Conservation (phyloP, 2,888 invertebrate species). For the Tupiocoris notatus region DNA sequence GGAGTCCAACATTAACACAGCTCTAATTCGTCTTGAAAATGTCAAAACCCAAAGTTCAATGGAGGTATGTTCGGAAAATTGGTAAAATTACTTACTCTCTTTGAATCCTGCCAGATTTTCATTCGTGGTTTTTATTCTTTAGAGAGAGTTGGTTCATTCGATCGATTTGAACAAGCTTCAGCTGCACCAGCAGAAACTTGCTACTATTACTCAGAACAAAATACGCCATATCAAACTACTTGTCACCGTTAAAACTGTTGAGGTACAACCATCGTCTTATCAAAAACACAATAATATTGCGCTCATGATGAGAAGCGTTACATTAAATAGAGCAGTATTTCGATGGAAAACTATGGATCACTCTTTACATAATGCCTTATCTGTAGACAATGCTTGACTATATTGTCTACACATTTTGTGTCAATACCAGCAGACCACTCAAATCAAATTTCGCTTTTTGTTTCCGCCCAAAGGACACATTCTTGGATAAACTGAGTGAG, state of each 20-base stretch:
- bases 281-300: too few species aligned
- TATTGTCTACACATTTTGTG: too few species aligned
- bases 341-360: too few species aligned
- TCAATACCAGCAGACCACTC: too few species aligned
- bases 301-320: too few species aligned
- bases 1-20: constrained; percentile 2
- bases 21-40: constrained; percentile 13
- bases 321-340: too few species aligned
- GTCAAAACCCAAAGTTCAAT: constrained; percentile 2
- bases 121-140: neutral
- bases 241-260: neutral
- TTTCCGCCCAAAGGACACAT: too few species aligned
- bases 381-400: too few species aligned
- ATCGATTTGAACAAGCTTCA: constrained; percentile 8
- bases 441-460: too few species aligned
- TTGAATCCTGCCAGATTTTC: neutral
- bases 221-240: constrained; percentile 6
- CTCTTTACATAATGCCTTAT: too few species aligned
- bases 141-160: constrained; percentile 7
- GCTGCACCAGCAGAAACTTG: neutral
- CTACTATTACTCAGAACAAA: neutral
- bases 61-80: neutral
- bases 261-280: too few species aligned
- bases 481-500: neutral
- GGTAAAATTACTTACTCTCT: neutral